A percentile compares a stretch with the other conserved stretches of the same genome.
Conservation (phyloP, 1,140 invertebrate genomes). For the Drosophila varians region DNA sequence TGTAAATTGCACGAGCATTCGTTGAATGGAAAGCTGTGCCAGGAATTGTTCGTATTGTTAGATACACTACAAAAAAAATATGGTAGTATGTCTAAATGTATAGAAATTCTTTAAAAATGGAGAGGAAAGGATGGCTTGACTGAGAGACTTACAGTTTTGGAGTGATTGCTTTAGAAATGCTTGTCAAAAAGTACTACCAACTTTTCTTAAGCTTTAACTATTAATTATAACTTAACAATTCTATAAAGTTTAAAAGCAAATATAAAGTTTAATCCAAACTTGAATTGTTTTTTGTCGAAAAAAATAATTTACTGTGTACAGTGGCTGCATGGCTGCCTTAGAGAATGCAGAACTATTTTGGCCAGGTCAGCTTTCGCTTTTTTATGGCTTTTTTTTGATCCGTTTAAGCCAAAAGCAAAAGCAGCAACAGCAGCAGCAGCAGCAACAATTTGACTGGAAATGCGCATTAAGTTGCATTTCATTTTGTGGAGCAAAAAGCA, state of each 20-base stretch:
- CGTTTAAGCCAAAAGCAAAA: constrained; percentile 2
- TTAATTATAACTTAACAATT: no score
- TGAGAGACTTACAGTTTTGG: no score
- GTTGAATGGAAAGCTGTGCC: constrained; percentile 43
- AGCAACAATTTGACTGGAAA: constrained; percentile 40
- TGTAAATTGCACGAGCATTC: constrained; percentile 62
- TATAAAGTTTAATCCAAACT: no score
- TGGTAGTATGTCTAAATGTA: no score
- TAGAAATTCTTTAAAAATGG: no score
- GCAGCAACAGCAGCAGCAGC: constrained; percentile 21
- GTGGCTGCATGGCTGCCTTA: background rate
- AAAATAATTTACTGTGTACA: background rate
- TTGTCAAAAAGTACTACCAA: no score
- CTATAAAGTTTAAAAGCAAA: no score
- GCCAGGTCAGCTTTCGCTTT: constrained; percentile 61
- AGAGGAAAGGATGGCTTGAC: no score
- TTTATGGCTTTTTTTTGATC: constrained; percentile 32
- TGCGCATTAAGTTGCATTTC: constrained; percentile 73
- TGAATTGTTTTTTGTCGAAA: no score
- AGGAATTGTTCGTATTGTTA: background rate
- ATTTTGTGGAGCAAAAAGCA: constrained; percentile 25
- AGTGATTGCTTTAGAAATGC: no score
- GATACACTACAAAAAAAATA: no score
- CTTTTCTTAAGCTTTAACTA: no score
- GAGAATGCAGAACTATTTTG: constrained; percentile 46